Evolutionary conservation across 2,797 vertebrate genomes (phyloP), one percentile per base, ranked within the genome.

Genomic region (Megalops cyprinoides): DNA sequence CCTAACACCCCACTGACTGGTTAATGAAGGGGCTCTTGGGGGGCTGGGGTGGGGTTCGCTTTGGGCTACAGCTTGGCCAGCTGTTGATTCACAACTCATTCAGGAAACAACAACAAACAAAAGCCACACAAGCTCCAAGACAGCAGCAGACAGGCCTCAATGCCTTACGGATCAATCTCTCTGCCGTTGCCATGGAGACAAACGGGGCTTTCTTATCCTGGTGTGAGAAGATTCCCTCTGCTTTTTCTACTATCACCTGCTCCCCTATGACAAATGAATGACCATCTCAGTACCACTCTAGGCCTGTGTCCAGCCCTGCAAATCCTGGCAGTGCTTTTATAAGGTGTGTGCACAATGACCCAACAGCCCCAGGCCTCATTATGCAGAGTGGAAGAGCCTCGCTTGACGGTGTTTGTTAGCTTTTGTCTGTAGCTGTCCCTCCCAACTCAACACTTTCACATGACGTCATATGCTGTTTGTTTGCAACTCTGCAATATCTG

Each of bases 61-160:
- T 84, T 74, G 80, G 25, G 83, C 86, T 80, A 90, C 86, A 89
- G 85, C 89, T 89, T 86, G 80, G 84, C 90, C 91, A 93, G 91
- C 92, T 94, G 93, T 92, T 93, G 89, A 93, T 94, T 92, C 91
- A 93, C 92, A 92, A 91, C 87, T 88, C 85, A 85, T 87, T 87
- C 85, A 81, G 48, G 1, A 86, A 90, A 92, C 85, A 90, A 92
- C 88, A 93, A 93, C 91, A 92, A 92, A 92, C 89, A 90, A 85
- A 89, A 90, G 90, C 91, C 88, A 90, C 88, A 90, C 87, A 90
- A 85, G 90, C 83, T 49, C 1, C 79, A 81, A 82, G 37, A 85
- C 85, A 67, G 85, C 34, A 67, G 85, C 78, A 56, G 44, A 78
- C 53, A 73, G 51, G 28, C 76, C 80, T 67, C 53, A 87, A 84